A percentile compares a stretch with the other conserved stretches of the same genome.
These are phyloP conservation scores for Drosophila diplacantha DNA, from an alignment of 2,888 invertebrate genomes.

Conservation along the genomic window DNA sequence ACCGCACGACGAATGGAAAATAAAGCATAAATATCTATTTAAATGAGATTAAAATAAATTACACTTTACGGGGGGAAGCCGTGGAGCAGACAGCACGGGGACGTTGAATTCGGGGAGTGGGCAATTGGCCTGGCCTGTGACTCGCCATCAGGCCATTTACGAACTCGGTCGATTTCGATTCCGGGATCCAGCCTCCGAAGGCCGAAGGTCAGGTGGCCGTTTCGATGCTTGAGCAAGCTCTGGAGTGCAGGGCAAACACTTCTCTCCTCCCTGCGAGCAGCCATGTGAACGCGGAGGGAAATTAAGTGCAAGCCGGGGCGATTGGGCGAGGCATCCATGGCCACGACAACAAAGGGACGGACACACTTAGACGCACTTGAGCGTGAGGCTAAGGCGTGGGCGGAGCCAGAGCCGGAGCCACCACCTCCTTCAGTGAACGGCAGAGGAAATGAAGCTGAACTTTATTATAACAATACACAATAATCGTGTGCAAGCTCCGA, in stretches of 20 bases:
- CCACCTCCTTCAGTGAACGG: slow-evolving; percentile 1
- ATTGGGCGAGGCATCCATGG: not conserved
- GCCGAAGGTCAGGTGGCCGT: slow-evolving; percentile 36
- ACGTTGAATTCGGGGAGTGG: not conserved
- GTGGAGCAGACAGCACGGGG: not conserved
- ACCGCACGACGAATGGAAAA: slow-evolving; percentile 37
- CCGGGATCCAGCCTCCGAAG: not conserved
- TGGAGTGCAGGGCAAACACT: slow-evolving; percentile 63
- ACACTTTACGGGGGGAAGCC: slow-evolving; percentile 40
- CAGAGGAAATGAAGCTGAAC: slow-evolving; percentile 64
- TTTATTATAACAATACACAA: slow-evolving; percentile 64
- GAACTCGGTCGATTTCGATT: not conserved
- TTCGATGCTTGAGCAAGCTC: slow-evolving; percentile 26
- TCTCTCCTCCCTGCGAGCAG: slow-evolving; percentile 49
- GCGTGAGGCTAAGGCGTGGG: slow-evolving; percentile 30
- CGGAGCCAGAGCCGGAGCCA: not conserved
- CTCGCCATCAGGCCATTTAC: slow-evolving; percentile 1
- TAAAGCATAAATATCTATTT: slow-evolving; percentile 68
- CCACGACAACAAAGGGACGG: slow-evolving; percentile 54
- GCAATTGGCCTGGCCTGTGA: slow-evolving; percentile 7
- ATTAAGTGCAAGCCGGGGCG: slow-evolving; percentile 56
- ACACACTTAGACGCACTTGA: slow-evolving; percentile 58
- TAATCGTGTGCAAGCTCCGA: slow-evolving; percentile 42
- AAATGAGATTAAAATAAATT: slow-evolving; percentile 65
- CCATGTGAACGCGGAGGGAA: slow-evolving; percentile 57